A percentile compares a stretch with the other conserved stretches of the same genome.
These are phyloP conservation scores for Branchellion lobata DNA, from an alignment of 2,888 invertebrate species.

Conservation along the genomic window DNA sequence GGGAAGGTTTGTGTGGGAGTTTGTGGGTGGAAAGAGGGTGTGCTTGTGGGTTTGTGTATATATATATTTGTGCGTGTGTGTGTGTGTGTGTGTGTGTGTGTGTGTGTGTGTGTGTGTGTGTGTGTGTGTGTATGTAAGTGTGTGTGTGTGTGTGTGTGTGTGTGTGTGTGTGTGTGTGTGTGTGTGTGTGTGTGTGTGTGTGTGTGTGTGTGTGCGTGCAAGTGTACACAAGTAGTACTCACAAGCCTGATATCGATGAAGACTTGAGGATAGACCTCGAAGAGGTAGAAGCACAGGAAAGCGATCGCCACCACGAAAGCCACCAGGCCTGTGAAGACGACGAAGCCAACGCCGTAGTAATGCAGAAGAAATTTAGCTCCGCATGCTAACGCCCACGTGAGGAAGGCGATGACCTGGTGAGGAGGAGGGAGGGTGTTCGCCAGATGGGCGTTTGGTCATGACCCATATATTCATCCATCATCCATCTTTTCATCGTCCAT, in stretches of 20 bases:
- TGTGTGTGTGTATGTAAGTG: no score
- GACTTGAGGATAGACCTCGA: background rate
- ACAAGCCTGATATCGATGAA: background rate
- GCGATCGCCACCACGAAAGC: background rate
- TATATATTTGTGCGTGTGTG: no score
- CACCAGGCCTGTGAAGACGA: background rate
- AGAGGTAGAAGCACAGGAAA: background rate
- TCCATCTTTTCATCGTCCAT: no score
- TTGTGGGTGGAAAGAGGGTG: no score
- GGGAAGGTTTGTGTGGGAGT: no score
- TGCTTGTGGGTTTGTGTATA: no score
- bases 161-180: no score
- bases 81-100: no score
- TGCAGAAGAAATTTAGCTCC: background rate
- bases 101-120: no score
- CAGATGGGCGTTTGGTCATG: background rate
- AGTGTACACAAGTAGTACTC: background rate
- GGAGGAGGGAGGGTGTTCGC: background rate
- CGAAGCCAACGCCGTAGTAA: background rate
- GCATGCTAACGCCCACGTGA: background rate
- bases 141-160: no score
- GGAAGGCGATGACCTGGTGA: background rate
- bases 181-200: no score
- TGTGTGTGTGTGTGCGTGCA: no score
- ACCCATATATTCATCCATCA: background rate